phyloP scores from a whole-genome alignment of 2,888 invertebrate genomes.

The Lasioglossum calceatum region DNA sequence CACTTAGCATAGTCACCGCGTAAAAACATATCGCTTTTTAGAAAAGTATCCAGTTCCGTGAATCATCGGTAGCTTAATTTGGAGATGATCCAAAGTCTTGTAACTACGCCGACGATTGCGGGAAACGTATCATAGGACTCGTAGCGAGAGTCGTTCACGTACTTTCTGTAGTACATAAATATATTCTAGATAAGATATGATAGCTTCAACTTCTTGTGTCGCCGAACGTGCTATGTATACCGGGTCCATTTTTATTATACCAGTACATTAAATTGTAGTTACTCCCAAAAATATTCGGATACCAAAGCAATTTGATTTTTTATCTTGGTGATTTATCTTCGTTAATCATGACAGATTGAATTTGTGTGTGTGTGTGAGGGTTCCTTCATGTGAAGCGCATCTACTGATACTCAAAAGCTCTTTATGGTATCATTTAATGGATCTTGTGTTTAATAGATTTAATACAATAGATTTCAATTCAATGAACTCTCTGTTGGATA shows the following conservation, averaged over 20 bases:
- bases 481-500: too few species aligned
- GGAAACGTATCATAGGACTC: neutral
- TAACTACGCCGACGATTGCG: slow-evolving; percentile 8
- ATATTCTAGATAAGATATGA: slow-evolving; percentile 26
- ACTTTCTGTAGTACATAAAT: neutral
- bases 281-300: neutral
- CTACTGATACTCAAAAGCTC: too few species aligned
- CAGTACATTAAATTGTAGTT: neutral
- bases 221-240: neutral
- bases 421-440: too few species aligned
- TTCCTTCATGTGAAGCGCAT: too few species aligned
- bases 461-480: too few species aligned
- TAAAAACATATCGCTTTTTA: neutral
- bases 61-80: slow-evolving; percentile 35
- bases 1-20: slow-evolving; percentile 17
- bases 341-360: neutral
- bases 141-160: neutral
- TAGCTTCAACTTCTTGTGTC: neutral
- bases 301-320: neutral
- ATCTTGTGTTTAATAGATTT: too few species aligned
- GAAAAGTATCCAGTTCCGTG: slow-evolving; percentile 13
- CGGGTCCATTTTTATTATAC: neutral
- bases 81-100: slow-evolving; percentile 22
- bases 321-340: neutral
- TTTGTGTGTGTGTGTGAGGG: too few species aligned